Percentiles rank a stretch among this genome's conserved stretches.
phyloP scores from a whole-genome alignment of 2,888 invertebrate species.

The Pollenia labialis region DNA sequence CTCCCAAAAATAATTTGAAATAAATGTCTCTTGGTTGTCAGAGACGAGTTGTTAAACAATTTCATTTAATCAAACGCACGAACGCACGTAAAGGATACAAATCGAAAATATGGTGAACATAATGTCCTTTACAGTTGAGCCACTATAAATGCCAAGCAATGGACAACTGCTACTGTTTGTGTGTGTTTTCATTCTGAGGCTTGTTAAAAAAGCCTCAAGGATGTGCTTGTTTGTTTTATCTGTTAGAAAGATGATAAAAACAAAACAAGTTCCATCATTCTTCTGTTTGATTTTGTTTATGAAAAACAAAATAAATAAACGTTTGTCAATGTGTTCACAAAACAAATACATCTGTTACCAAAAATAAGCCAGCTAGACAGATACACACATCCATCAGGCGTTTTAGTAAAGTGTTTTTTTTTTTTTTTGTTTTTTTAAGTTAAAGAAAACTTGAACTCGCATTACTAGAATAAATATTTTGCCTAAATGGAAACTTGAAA shows the following conservation, averaged over 20 bases:
- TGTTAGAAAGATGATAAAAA: constrained; percentile 21
- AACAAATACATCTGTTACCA: constrained; percentile 54
- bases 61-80: constrained; percentile 57
- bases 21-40: background rate
- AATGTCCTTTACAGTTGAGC: constrained; percentile 10
- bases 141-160: background rate
- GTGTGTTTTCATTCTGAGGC: background rate
- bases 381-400: constrained; percentile 2
- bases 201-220: background rate
- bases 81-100: constrained; percentile 20
- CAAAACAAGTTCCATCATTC: background rate
- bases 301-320: constrained; percentile 34
- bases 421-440: background rate
- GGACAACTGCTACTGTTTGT: background rate
- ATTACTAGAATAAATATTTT: constrained; percentile 31
- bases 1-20: background rate
- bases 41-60: constrained; percentile 43
- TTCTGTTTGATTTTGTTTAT: constrained; percentile 17
- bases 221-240: constrained; percentile 32
- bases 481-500: constrained; percentile 1
- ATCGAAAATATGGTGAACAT: background rate
- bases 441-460: background rate
- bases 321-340: constrained; percentile 39
- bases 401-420: constrained; percentile 19
- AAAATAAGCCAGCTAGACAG: background rate